These are phyloP conservation scores for Chrosomus eos DNA, from an alignment of 2,797 vertebrate species.

Conservation along the genomic window DNA sequence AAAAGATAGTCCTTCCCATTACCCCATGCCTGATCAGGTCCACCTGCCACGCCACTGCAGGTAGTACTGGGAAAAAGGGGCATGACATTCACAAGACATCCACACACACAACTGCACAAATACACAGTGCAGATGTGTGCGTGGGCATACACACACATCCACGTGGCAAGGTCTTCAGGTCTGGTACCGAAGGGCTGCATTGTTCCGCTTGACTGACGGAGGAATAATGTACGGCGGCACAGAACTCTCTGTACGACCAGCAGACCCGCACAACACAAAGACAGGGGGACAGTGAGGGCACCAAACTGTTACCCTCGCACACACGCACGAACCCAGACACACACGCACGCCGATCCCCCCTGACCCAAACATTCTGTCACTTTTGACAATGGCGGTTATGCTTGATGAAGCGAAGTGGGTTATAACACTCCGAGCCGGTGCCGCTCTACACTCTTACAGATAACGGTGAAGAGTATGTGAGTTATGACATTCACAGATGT, in stretches of 20 bases:
- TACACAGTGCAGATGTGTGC: conserved; percentile 32
- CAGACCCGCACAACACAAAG: conserved; percentile 56
- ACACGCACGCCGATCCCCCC: conserved; percentile 46
- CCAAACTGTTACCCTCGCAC: conserved; percentile 41
- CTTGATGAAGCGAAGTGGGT: conserved; percentile 52
- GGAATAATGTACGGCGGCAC: conserved; percentile 43
- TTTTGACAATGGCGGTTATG: conserved; percentile 49
- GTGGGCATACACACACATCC: conserved; percentile 37
- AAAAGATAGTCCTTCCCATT: conserved; percentile 30
- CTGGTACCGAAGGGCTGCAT: conserved; percentile 57
- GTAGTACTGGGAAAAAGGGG: conserved; percentile 19
- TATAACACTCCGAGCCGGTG: conserved; percentile 49
- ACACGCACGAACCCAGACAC: conserved; percentile 38
- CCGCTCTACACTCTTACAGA: conserved; percentile 14
- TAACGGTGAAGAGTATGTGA: neutral
- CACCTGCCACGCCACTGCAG: conserved; percentile 31
- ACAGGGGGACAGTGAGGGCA: conserved; percentile 58
- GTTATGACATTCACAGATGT: conserved; percentile 23
- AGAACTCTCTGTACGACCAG: conserved; percentile 54
- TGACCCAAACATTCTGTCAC: conserved; percentile 51
- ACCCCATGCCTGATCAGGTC: conserved; percentile 36
- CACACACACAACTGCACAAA: conserved; percentile 36
- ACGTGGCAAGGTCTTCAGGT: conserved; percentile 68
- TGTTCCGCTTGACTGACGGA: conserved; percentile 50
- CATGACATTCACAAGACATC: conserved; percentile 36